These are phyloP conservation scores for Enchytraeus crypticus DNA, from an alignment of 2,888 invertebrate species.

Conservation along the genomic window DNA sequence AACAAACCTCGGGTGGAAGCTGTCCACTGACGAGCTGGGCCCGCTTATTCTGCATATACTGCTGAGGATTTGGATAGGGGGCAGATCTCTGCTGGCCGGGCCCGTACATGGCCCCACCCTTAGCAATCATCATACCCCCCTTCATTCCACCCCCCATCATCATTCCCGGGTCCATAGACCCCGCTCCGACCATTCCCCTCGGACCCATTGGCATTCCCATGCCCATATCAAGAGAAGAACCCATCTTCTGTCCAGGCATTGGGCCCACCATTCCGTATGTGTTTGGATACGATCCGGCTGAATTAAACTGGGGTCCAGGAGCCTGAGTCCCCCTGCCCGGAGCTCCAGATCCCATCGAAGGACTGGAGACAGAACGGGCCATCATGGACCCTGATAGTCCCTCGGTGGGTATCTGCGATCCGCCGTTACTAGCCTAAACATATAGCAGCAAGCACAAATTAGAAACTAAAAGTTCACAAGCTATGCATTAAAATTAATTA, in stretches of 20 bases:
- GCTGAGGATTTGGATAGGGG: conserved; percentile 70
- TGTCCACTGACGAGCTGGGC: conserved; percentile 43
- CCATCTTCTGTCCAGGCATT: not conserved
- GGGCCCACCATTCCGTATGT: not conserved
- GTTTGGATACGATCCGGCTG: not conserved
- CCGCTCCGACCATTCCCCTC: not conserved
- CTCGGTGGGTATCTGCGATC: too few species aligned
- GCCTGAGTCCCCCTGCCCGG: too few species aligned
- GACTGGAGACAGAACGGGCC: too few species aligned
- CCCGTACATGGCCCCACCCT: conserved; percentile 18
- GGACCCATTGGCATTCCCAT: not conserved
- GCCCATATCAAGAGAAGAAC: not conserved
- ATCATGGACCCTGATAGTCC: too few species aligned
- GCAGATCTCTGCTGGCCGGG: conserved; percentile 56
- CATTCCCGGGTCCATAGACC: not conserved
- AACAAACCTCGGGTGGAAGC: not conserved
- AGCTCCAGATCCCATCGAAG: too few species aligned
- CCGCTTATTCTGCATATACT: conserved; percentile 72
- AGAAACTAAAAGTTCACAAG: too few species aligned
- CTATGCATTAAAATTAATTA: too few species aligned
- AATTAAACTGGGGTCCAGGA: not conserved
- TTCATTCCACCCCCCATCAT: conserved; percentile 1
- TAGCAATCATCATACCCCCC: conserved; percentile 2
- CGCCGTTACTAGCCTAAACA: too few species aligned
- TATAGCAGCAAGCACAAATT: too few species aligned